Base-by-base conservation (phyloP, 2,797 vertebrate genomes). In the Clarias laeviceps region DNA sequence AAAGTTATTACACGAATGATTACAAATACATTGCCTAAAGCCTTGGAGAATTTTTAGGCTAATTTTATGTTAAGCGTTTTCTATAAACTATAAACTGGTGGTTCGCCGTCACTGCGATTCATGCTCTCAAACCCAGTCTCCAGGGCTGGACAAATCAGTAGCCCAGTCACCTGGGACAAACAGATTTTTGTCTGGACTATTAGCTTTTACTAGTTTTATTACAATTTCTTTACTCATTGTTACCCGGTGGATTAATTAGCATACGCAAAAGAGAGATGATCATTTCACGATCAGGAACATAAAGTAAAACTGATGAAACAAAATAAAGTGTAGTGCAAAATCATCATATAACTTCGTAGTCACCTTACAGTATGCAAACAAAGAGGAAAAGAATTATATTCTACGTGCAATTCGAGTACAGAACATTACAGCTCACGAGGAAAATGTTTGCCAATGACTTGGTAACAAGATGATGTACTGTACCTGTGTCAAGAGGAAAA, bases 1-100 rank as follows among this genome's bases (percentile, higher is more conserved):
- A 68, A 81, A 81, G 62, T 81, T 81, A 81, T 81, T 81, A 81
- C 79, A 81, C 27, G 18, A 81, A 81, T 68, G 79, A 54, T 54
- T 81, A 81, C 79, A 66, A 81, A 81, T 54, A 68, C 64, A 81
- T 81, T 66, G 45, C 79, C 45, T 68, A 66, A 81, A 68, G 79
- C 79, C 79, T 68, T 68, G 62, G 64, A 81, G 79, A 68, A 8
- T 54, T 81, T 65, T 66, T 54, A 81, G 79, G 62, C 79, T 66
- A 81, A 81, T 81, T 81, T 81, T 81, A 81, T 81, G 64, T 81
- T 81, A 62, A 64, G 64, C 5, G 62, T 15, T 81, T 54, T 81
- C 15, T 68, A 65, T 66, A 68, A 68, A 68, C n/a, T 66, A 80
- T 54, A 80, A 80, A 50, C 40, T 80, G 40, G 61, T 54, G 62